Evolutionary conservation across 2,797 vertebrate species (phyloP).

Genomic region (Trachops cirrhosus): DNA sequence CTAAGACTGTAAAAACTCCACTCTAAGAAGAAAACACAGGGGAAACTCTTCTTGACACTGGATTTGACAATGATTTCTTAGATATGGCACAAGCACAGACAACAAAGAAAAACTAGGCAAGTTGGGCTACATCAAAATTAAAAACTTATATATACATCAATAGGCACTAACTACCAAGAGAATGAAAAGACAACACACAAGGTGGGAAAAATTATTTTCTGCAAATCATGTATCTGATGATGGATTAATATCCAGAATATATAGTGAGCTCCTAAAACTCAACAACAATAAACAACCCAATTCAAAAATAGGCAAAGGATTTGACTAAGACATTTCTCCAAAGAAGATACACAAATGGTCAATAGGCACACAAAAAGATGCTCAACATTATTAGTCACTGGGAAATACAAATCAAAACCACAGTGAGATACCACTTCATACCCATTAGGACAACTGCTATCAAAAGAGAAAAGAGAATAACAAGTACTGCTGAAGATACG

Average conservation of each 20-base stretch:
- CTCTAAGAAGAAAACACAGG: neutral
- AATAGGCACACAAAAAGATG: neutral
- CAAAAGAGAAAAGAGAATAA: neutral
- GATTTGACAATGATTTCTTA: neutral
- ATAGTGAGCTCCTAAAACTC: neutral
- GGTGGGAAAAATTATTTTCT: neutral
- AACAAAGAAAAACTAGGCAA: neutral
- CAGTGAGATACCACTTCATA: neutral
- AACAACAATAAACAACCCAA: neutral
- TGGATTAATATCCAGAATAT: neutral
- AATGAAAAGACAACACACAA: neutral
- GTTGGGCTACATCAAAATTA: neutral
- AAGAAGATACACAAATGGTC: neutral
- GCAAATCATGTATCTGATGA: neutral
- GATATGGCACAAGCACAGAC: neutral
- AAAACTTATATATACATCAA: neutral
- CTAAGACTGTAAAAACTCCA: neutral
- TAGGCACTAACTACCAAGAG: neutral
- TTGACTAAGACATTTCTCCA: neutral
- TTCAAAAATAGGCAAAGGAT: neutral
- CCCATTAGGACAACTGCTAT: neutral
- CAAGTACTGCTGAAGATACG: neutral
- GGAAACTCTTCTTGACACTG: neutral
- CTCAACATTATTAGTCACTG: neutral
- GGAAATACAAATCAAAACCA: constrained; percentile 18